A percentile compares a stretch with the other conserved stretches of the same genome.
Evolutionary conservation across 2,797 vertebrate species (phyloP).

Genomic region (Pyrocephalus nanus): DNA sequence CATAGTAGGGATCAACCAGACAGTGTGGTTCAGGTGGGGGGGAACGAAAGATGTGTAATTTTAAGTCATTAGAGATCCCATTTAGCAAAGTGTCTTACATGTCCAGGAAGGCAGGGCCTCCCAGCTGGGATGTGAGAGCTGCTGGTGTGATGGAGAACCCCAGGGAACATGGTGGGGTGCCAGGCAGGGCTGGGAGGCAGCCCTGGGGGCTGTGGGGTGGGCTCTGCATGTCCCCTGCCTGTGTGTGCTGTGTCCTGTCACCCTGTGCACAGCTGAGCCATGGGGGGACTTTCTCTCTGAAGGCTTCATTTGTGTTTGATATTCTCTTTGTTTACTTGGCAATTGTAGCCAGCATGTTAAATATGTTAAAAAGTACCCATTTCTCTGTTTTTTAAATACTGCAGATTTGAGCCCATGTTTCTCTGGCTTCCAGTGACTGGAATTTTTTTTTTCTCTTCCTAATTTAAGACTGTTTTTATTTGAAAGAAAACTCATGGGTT

Average conservation of each 20-base stretch:
- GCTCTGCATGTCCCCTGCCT: neutral
- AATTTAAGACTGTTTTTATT: neutral
- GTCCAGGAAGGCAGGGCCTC: neutral
- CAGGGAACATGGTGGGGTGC: rapidly evolving
- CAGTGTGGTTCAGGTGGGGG: neutral
- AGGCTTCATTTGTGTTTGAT: neutral
- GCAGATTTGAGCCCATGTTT: neutral
- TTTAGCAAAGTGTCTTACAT: constrained; percentile 56
- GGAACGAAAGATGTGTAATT: neutral
- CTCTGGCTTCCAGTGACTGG: neutral
- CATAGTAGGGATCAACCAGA: constrained; percentile 23
- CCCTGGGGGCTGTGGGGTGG: neutral
- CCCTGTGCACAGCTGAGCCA: no score
- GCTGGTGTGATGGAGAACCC: neutral
- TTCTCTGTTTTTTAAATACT: neutral
- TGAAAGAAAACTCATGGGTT: neutral
- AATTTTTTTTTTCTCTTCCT: neutral
- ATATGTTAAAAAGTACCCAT: neutral
- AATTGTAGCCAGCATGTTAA: neutral
- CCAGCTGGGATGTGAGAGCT: neutral
- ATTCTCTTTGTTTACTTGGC: neutral
- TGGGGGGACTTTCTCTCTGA: no score
- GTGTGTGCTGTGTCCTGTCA: neutral
- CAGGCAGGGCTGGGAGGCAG: neutral
- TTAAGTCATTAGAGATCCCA: constrained; percentile 34